Evolutionary conservation across 2,797 vertebrate species (phyloP).

Genomic region (Cercopithecus mitis): DNA sequence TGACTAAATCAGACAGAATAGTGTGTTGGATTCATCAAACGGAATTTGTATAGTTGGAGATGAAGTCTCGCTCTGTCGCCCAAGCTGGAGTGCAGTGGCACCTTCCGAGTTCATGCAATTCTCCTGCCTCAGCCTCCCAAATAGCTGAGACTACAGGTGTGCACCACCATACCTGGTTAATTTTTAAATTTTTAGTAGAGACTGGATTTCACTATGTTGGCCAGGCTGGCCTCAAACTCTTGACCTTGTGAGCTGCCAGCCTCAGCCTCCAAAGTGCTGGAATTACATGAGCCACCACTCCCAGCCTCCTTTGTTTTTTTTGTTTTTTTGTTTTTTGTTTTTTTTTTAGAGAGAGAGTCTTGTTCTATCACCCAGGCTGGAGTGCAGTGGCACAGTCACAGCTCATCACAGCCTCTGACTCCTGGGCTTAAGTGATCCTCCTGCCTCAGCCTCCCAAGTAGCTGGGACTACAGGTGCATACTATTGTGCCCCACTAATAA

Average conservation of each 20-base stretch:
- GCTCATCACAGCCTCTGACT: too few relatives aligned
- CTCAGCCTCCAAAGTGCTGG: not conserved
- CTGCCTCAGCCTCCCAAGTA: too few relatives aligned
- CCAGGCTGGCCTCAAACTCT: not conserved
- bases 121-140: not conserved
- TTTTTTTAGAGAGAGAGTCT: too few relatives aligned
- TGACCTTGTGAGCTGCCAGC: not conserved
- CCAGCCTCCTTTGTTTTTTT: too few relatives aligned
- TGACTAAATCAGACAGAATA: conserved; percentile 9
- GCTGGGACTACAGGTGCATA: too few relatives aligned
- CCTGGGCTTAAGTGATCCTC: too few relatives aligned
- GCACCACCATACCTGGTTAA: not conserved
- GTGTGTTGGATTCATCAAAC: not conserved
- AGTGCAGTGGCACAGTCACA: too few relatives aligned
- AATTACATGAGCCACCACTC: not conserved
- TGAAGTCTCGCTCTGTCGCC: not conserved
- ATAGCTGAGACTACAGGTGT: not conserved
- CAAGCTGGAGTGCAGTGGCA: not conserved
- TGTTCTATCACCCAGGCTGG: too few relatives aligned
- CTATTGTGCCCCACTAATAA: too few relatives aligned
- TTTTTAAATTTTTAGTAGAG: not conserved
- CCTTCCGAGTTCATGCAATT: not conserved
- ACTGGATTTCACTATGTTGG: not conserved
- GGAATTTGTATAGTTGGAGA: not conserved
- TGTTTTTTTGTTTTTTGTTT: too few relatives aligned